Conservation (phyloP, 2,888 invertebrate species). For the Drosophila trichaetosa region DNA sequence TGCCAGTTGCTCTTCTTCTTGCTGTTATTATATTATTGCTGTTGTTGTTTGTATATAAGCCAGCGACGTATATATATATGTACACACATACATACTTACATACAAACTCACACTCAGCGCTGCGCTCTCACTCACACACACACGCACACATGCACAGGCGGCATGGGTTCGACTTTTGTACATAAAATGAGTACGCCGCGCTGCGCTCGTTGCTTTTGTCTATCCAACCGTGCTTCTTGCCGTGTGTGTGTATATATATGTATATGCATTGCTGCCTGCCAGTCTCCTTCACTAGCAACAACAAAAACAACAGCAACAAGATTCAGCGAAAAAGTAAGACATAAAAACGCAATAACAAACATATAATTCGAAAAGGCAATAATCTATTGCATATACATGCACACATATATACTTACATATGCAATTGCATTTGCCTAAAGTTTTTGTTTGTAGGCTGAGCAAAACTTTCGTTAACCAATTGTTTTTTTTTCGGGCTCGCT, state of each 20-base stretch:
- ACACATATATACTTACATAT: not conserved
- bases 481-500: slow-evolving; percentile 21
- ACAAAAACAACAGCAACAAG: slow-evolving; percentile 24
- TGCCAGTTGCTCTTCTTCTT: slow-evolving; percentile 36
- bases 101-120: not conserved
- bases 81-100: slow-evolving; percentile 21
- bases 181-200: slow-evolving; percentile 54
- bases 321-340: slow-evolving; percentile 36
- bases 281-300: slow-evolving; percentile 37
- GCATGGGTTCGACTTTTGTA: slow-evolving; percentile 68
- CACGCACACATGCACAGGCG: slow-evolving; percentile 2
- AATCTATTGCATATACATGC: slow-evolving; percentile 57
- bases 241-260: slow-evolving; percentile 18
- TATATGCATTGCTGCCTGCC: slow-evolving; percentile 35
- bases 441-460: slow-evolving; percentile 10
- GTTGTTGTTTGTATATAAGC: slow-evolving; percentile 40
- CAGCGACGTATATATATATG: slow-evolving; percentile 17
- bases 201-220: slow-evolving; percentile 67
- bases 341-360: slow-evolving; percentile 51
- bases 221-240: slow-evolving; percentile 71
- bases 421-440: slow-evolving; percentile 21
- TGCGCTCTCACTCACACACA: slow-evolving; percentile 3
- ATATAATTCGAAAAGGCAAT: slow-evolving; percentile 52
- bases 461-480: slow-evolving; percentile 34
- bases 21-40: slow-evolving; percentile 33